Percentiles rank a stretch among this genome's conserved stretches.
Evolutionary conservation across 1,140 invertebrate species (phyloP).

Genomic region (Dinothrombium tinctorium): DNA sequence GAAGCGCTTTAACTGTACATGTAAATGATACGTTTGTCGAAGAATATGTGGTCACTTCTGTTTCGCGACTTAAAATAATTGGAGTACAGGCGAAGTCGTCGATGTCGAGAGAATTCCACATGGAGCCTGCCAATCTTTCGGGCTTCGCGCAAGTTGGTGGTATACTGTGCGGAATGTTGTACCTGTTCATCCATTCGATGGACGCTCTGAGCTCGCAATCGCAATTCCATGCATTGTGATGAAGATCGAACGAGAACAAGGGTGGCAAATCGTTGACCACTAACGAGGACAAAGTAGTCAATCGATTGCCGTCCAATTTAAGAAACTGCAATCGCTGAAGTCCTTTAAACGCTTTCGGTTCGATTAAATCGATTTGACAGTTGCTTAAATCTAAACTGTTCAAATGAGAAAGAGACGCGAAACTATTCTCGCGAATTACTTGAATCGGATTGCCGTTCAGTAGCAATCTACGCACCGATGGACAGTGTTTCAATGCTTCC

Average conservation of each 20-base stretch:
- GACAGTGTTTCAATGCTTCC: slow-evolving; percentile 37
- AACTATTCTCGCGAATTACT: slow-evolving; percentile 38
- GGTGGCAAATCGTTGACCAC: slow-evolving; percentile 34
- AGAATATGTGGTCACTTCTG: slow-evolving; percentile 24
- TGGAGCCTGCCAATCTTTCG: slow-evolving; percentile 29
- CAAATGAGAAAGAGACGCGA: slow-evolving; percentile 36
- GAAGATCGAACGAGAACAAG: slow-evolving; percentile 45
- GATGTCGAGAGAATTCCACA: slow-evolving; percentile 45
- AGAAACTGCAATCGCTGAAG: slow-evolving; percentile 44
- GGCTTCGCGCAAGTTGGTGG: slow-evolving; percentile 41
- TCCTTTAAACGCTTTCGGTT: slow-evolving; percentile 41
- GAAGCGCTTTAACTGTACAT: slow-evolving; percentile 38
- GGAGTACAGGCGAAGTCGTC: slow-evolving; percentile 57
- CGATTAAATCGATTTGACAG: slow-evolving; percentile 46
- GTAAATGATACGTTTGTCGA: slow-evolving; percentile 44
- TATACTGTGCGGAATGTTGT: slow-evolving; percentile 42
- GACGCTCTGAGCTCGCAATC: slow-evolving; percentile 44
- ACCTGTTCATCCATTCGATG: slow-evolving; percentile 44
- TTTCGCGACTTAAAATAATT: slow-evolving; percentile 15
- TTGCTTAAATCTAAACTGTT: slow-evolving; percentile 42
- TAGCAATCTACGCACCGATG: slow-evolving; percentile 43
- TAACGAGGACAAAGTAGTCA: slow-evolving; percentile 25
- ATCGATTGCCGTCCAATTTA: slow-evolving; percentile 43
- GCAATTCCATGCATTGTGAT: slow-evolving; percentile 56
- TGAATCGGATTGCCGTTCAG: slow-evolving; percentile 45